Base-by-base conservation (phyloP, 2,888 invertebrate genomes). In the Rutpela maculata region DNA sequence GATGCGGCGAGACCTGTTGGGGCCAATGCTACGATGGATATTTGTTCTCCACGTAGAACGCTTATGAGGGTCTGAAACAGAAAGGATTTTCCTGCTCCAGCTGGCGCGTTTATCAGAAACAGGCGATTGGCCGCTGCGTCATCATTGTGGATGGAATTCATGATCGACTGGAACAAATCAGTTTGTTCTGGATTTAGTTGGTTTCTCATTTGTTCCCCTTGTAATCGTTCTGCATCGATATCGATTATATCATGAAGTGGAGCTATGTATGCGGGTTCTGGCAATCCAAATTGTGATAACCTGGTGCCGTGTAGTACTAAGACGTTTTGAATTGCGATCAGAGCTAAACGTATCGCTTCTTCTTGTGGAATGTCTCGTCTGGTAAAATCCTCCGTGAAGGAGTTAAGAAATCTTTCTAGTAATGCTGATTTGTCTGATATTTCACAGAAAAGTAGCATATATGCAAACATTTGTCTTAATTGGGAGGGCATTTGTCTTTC, bases 31-130 rank as follows among this genome's bases (percentile, higher is more conserved):
- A 67, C 1, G 0, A 22, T 26, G n/a, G 22, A 1, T 1, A 12
- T n/a, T 2, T 26, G 26, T 15, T 55, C 50, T 19, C 55, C 67
- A 2, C 55, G 67, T 0, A 67, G 15, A 0, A 12, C 6, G 19
- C 50, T n/a, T 10, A 55, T 50, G 11, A 67, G n/a, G n/a, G n/a
- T n/a, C n/a, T n/a, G n/a, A n/a, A n/a, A n/a, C n/a, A n/a, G n/a
- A n/a, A n/a, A n/a, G 18, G 67, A 67, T 67, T 67, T 55, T 1
- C 67, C 55, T 10, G 50, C 2, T 15, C 55, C 62, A n/a, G 62
- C 62, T 1, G 62, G 1, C 1, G 62, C 62, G 15, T 62, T 31
- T 9, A 62, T 1, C n/a, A 26, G 22, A n/a, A 22, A 50, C 9
- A 67, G n/a, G 7, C 67, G 22, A 55, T 67, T 1, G 1, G 50